Evolutionary conservation across 2,888 invertebrate genomes (phyloP).

Genomic region (Actias luna): DNA sequence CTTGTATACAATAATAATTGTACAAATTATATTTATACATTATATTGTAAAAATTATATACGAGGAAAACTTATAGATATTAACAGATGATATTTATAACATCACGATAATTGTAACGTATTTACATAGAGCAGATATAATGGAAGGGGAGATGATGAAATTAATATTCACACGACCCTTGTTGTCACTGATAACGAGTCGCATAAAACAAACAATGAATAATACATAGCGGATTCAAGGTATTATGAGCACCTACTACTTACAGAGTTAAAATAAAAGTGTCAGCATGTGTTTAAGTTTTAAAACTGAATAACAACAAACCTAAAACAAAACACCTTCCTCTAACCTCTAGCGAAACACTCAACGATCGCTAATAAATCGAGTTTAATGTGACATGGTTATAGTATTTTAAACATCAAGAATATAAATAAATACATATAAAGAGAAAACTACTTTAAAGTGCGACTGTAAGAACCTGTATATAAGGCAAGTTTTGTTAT

Average conservation of each 20-base stretch:
- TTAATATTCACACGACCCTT: conserved; percentile 12
- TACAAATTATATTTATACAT: conserved; percentile 28
- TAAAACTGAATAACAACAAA: conserved; percentile 14
- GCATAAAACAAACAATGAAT: conserved; percentile 19
- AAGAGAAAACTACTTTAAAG: neutral
- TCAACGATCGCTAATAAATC: conserved; percentile 33
- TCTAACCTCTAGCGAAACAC: conserved; percentile 18
- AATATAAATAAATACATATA: conserved; percentile 9
- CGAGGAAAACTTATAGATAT: neutral
- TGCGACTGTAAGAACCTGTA: neutral
- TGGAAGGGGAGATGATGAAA: conserved; percentile 4
- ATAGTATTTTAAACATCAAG: conserved; percentile 28
- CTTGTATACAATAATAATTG: conserved; percentile 27
- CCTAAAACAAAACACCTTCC: conserved; percentile 19
- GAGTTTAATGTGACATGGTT: conserved; percentile 34
- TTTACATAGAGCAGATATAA: neutral
- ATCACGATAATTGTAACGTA: conserved; percentile 19
- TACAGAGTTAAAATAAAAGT: conserved; percentile 12
- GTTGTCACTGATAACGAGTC: conserved; percentile 18
- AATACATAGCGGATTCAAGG: conserved; percentile 14
- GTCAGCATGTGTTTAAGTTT: conserved; percentile 3
- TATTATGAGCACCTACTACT: neutral
- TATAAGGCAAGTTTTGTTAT: neutral
- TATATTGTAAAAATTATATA: neutral
- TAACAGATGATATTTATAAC: neutral